These are phyloP conservation scores for Vimba vimba DNA, from an alignment of 2,113 vertebrate species.

Conservation along the genomic window DNA sequence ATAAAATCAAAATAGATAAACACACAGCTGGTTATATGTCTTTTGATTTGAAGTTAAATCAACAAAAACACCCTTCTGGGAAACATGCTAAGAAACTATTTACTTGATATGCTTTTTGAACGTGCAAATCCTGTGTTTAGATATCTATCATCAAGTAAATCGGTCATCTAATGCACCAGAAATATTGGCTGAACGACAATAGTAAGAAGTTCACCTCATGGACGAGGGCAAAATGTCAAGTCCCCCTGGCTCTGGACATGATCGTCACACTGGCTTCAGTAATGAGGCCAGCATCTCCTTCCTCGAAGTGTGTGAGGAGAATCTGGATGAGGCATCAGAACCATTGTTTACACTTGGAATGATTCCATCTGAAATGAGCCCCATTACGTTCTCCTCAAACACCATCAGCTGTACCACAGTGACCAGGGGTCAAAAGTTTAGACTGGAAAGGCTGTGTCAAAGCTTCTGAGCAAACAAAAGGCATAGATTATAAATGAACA, in stretches of 20 bases:
- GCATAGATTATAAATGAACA: slow-evolving; percentile 45
- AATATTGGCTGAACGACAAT: slow-evolving; percentile 34
- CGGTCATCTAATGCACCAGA: slow-evolving; percentile 7
- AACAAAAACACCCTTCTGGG: background rate
- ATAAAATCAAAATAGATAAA: slow-evolving; percentile 15
- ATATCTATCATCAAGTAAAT: background rate
- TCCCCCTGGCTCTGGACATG: slow-evolving; percentile 33
- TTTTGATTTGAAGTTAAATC: background rate
- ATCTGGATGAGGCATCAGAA: slow-evolving; percentile 55
- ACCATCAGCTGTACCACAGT: slow-evolving; percentile 35
- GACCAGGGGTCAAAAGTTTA: slow-evolving; percentile 54
- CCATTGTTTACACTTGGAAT: slow-evolving; percentile 56
- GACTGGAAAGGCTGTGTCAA: slow-evolving; percentile 41
- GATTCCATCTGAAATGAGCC: slow-evolving; percentile 60
- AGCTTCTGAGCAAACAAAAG: slow-evolving; percentile 42
- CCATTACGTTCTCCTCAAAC: slow-evolving; percentile 53
- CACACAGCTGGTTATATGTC: background rate
- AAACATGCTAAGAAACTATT: background rate
- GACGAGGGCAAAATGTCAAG: slow-evolving; percentile 42
- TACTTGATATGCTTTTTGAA: background rate
- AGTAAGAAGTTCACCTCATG: slow-evolving; percentile 42
- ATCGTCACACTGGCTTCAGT: slow-evolving; percentile 36
- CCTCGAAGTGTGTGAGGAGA: slow-evolving; percentile 62
- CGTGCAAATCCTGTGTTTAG: background rate
- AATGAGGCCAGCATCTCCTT: slow-evolving; percentile 42